phyloP scores from a whole-genome alignment of 2,113 vertebrate species.

The Oriolus oriolus region DNA sequence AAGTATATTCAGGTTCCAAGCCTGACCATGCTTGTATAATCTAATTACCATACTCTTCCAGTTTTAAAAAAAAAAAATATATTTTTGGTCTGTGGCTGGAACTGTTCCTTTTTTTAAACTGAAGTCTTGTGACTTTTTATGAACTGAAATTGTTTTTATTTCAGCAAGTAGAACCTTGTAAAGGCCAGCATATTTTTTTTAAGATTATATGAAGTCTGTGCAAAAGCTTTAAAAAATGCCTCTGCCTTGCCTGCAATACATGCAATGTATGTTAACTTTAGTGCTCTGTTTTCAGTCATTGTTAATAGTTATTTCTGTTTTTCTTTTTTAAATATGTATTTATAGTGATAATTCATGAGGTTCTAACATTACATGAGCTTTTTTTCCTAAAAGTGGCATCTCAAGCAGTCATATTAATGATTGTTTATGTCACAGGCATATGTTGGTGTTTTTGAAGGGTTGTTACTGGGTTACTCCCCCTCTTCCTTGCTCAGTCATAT shows the following conservation, averaged over 20 bases:
- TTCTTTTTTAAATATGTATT: conserved; percentile 73
- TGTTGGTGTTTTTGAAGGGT: conserved; percentile 65
- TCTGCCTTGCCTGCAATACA: conserved; percentile 98
- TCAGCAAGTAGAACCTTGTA: conserved; percentile 86
- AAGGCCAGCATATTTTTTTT: conserved; percentile 88
- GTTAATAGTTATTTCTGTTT: conserved; percentile 75
- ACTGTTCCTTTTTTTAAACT: conserved; percentile 74
- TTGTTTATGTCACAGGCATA: conserved; percentile 62
- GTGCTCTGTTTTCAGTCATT: conserved; percentile 73
- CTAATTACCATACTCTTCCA: conserved; percentile 79
- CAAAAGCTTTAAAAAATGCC: conserved; percentile 99
- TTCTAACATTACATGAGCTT: conserved; percentile 71
- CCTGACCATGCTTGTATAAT: conserved; percentile 81
- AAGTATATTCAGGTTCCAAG: conserved; percentile 82
- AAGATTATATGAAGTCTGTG: conserved; percentile 97
- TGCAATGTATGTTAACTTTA: conserved; percentile 82
- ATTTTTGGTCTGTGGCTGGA: conserved; percentile 81
- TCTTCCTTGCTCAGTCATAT: conserved; percentile 6
- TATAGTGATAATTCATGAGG: conserved; percentile 76
- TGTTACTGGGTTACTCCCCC: conserved; percentile 39
- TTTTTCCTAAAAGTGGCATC: conserved; percentile 58
- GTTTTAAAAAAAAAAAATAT: conserved; percentile 69
- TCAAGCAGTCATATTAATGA: conserved; percentile 65
- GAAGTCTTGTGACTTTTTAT: conserved; percentile 81
- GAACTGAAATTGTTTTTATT: conserved; percentile 80